A percentile compares a stretch with the other conserved stretches of the same genome.
These are phyloP conservation scores for Leiothrix lutea DNA, from an alignment of 2,113 vertebrate species.

Conservation along the genomic window DNA sequence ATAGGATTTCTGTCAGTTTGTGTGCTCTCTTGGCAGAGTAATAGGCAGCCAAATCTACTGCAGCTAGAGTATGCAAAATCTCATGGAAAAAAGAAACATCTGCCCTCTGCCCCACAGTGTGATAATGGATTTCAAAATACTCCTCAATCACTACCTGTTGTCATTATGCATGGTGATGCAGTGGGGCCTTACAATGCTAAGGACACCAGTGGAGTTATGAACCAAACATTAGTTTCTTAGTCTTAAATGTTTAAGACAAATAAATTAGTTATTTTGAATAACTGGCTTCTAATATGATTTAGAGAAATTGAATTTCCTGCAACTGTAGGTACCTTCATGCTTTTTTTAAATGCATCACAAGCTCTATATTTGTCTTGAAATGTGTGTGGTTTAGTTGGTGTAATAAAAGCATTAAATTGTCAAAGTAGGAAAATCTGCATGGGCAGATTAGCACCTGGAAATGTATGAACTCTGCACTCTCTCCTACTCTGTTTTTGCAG, in stretches of 20 bases:
- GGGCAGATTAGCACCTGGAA: background rate
- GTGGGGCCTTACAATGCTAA: background rate
- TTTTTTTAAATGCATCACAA: background rate
- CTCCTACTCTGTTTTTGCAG: background rate
- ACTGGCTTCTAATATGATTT: background rate
- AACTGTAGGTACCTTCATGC: background rate
- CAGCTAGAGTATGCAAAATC: background rate
- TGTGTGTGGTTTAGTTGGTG: background rate
- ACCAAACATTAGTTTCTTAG: fast-evolving
- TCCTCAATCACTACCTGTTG: background rate
- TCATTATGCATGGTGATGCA: background rate
- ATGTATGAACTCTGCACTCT: background rate
- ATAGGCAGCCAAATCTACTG: background rate
- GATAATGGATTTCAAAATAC: background rate
- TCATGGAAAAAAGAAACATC: background rate
- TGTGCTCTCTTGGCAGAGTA: background rate
- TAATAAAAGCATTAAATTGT: background rate
- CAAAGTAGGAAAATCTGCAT: background rate
- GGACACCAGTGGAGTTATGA: background rate
- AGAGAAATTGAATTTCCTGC: background rate
- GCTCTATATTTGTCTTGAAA: background rate
- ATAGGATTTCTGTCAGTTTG: background rate
- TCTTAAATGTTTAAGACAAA: background rate
- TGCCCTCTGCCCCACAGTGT: background rate
- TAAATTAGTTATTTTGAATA: background rate